Evolutionary conservation across 2,888 invertebrate species (phyloP).

Genomic region (Bursaphelenchus okinawaensis): DNA sequence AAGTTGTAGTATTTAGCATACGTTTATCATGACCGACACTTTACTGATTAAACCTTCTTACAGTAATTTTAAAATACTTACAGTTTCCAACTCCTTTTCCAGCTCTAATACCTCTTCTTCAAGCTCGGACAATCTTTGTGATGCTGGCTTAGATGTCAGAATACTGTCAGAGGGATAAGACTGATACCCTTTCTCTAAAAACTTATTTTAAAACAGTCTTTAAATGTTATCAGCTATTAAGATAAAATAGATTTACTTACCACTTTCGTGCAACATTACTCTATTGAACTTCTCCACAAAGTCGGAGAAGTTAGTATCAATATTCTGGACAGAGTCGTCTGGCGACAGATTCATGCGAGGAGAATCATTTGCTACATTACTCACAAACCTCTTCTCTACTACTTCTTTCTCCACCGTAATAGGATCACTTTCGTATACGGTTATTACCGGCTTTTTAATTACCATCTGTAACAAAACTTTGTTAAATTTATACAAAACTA

Average conservation of each 20-base stretch:
- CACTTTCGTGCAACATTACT: not conserved
- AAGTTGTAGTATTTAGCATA: not conserved
- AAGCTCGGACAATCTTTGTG: not conserved
- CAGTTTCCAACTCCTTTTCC: not conserved
- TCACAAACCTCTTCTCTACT: not conserved
- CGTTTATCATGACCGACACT: too few species aligned
- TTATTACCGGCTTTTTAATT: slow-evolving; percentile 4
- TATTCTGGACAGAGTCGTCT: not conserved
- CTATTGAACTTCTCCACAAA: slow-evolving; percentile 6
- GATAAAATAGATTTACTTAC: not conserved
- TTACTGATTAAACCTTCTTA: too few species aligned
- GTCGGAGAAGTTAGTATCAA: not conserved
- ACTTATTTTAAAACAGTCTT: not conserved
- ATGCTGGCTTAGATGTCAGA: not conserved
- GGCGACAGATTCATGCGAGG: not conserved
- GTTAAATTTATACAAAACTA: too few species aligned
- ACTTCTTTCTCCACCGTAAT: not conserved
- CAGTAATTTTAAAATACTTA: not conserved
- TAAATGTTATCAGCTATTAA: too few species aligned
- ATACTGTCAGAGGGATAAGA: not conserved
- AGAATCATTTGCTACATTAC: not conserved
- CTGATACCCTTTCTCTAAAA: not conserved
- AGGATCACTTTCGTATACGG: slow-evolving; percentile 3
- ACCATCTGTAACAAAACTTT: not conserved
- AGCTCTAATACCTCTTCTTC: not conserved